Evolutionary conservation across 2,888 invertebrate species (phyloP), one percentile per base, ranked within the genome.

Genomic region (Thyatira batis): DNA sequence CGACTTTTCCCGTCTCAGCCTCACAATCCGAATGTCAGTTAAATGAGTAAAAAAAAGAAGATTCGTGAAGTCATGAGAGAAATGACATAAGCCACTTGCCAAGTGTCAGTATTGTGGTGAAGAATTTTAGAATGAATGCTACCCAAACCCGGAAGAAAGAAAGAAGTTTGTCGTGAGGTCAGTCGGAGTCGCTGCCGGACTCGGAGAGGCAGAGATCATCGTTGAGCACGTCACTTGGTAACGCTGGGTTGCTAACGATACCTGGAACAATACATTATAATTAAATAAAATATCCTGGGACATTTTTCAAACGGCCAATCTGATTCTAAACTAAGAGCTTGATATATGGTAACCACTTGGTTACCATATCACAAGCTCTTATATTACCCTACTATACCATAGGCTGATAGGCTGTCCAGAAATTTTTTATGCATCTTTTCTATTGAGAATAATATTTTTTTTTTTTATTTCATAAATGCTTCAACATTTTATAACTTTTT

Each of bases 161-260:
- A 39, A 39, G 6, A 39, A 17, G 39, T 39, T 39, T 39, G 53
- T 63, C 71, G 72, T 71, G 69, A 73, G 82, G 88, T 93, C 93
- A 94, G 91, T 95, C 94, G 56, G 94, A 94, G 84, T 97, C 97
- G 73, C 96, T 96, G 78, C 96, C 97, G 39, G 96, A 96, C 91
- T 96, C 96, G 50, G 97, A 97, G 75, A 97, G 93, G 92, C 96
- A 96, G 75, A 97, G 93, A 87, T 97, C 97, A 78, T 96, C 96
- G 78, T 95, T 96, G 70, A 97, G 93, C 58, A 96, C 92, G 87
- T 95, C 94, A 71, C 93, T 92, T 13, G 94, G 93, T 79, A 94
- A 85, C 30, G 92, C 77, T 1, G 87, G 77, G 63, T 78, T 80
- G 50, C 67, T 65, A 0, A 53, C 55, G 2, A 72, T 72, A 57